Evolutionary conservation across 2,113 vertebrate species (phyloP).

Genomic region (Sakesphorus luctuosus): DNA sequence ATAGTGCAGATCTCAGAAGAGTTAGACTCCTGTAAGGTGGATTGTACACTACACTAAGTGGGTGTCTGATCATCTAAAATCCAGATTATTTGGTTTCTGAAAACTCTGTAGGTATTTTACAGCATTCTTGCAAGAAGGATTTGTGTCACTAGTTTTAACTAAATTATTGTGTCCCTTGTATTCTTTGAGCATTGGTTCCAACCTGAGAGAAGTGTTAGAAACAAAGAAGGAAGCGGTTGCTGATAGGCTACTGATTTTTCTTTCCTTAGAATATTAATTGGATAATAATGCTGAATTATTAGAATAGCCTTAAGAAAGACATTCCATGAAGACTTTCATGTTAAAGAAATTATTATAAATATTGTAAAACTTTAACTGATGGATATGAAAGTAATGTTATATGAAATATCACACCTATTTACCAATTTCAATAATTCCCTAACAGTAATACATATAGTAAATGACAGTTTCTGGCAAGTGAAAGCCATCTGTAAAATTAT

Average conservation of each 20-base stretch:
- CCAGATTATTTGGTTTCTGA: neutral
- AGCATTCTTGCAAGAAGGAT: neutral
- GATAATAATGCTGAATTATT: slow-evolving; percentile 3
- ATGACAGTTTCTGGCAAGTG: slow-evolving; percentile 36
- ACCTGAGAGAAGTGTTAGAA: neutral
- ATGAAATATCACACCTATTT: slow-evolving; percentile 36
- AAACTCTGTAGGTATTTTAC: neutral
- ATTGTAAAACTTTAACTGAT: slow-evolving; percentile 10
- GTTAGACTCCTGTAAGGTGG: neutral
- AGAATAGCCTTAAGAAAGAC: slow-evolving; percentile 27
- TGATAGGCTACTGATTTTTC: neutral
- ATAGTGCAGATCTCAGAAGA: neutral
- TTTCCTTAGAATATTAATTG: neutral
- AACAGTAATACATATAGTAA: neutral
- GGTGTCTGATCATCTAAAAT: neutral
- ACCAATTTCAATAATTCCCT: slow-evolving; percentile 17
- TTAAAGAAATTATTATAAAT: slow-evolving; percentile 56
- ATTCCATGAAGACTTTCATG: slow-evolving; percentile 34
- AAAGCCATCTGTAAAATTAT: slow-evolving; percentile 67
- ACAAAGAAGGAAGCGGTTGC: neutral
- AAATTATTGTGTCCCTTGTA: neutral
- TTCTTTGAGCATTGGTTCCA: slow-evolving; percentile 23
- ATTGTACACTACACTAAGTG: neutral
- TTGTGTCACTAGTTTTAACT: slow-evolving; percentile 9
- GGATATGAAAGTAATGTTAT: neutral